phyloP scores from a whole-genome alignment of 2,113 vertebrate genomes.

The Narcine bancroftii region DNA sequence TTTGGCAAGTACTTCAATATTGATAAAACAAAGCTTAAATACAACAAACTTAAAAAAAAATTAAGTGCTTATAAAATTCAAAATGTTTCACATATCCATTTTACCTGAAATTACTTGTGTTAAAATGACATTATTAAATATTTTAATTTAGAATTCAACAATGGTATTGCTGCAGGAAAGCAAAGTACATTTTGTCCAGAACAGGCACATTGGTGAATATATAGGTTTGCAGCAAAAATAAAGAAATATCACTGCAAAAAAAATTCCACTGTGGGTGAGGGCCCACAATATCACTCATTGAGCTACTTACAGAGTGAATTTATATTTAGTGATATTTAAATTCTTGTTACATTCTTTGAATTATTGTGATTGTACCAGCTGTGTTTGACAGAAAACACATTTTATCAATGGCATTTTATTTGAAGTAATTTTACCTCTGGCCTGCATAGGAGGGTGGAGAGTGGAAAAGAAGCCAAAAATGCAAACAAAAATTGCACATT shows the following conservation, averaged over 20 bases:
- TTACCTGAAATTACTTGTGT: neutral
- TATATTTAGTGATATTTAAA: neutral
- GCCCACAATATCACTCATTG: neutral
- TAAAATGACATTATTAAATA: neutral
- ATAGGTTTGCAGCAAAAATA: neutral
- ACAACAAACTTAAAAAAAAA: neutral
- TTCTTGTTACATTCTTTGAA: neutral
- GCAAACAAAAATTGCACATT: neutral
- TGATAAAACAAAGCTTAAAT: neutral
- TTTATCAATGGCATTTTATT: neutral
- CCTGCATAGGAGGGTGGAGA: neutral
- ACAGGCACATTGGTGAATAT: neutral
- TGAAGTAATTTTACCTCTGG: neutral
- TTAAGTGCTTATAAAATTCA: neutral
- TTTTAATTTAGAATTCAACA: neutral
- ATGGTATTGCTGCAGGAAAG: neutral
- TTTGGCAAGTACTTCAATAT: neutral
- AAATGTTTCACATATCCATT: neutral
- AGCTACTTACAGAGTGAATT: neutral
- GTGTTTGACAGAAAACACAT: neutral
- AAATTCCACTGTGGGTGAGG: neutral
- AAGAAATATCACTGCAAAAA: neutral
- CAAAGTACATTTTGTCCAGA: neutral
- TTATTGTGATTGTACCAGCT: neutral
- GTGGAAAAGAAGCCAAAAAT: neutral